Percentiles rank a stretch among this genome's conserved stretches.
phyloP scores from a whole-genome alignment of 1,140 invertebrate genomes.

The Odontomachus brunneus region DNA sequence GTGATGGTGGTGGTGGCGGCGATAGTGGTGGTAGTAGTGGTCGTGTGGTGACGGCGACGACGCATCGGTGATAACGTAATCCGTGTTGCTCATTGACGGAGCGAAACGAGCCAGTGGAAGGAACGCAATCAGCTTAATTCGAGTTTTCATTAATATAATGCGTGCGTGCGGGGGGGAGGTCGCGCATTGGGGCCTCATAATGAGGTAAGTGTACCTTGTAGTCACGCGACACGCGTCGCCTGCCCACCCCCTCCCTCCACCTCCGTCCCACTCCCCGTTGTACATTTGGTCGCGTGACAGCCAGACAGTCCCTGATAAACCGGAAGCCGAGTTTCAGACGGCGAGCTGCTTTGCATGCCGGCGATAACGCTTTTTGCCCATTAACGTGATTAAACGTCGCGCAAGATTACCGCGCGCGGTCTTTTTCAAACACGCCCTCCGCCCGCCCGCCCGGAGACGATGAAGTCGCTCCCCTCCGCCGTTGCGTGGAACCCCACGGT shows the following conservation, averaged over 20 bases:
- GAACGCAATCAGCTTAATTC: too few species aligned
- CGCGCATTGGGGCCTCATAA: slow-evolving; percentile 52
- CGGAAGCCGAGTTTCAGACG: slow-evolving; percentile 68
- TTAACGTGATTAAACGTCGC: slow-evolving; percentile 80
- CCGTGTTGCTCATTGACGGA: too few species aligned
- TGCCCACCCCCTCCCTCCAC: too few species aligned
- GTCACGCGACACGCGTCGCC: slow-evolving; percentile 70
- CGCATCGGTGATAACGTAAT: too few species aligned
- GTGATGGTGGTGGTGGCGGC: too few species aligned
- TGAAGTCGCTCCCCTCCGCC: slow-evolving; percentile 6
- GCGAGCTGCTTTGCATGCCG: slow-evolving; percentile 75
- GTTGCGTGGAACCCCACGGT: slow-evolving; percentile 11
- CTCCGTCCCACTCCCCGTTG: slow-evolving; percentile 41
- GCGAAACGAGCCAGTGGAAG: too few species aligned
- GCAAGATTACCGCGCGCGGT: not conserved
- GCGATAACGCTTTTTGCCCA: slow-evolving; percentile 80
- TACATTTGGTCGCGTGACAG: slow-evolving; percentile 75
- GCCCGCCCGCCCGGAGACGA: slow-evolving; percentile 9
- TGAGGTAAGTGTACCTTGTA: slow-evolving; percentile 72
- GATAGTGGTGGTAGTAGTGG: too few species aligned
- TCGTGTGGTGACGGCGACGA: too few species aligned
- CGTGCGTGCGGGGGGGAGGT: too few species aligned
- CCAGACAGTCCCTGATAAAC: slow-evolving; percentile 65
- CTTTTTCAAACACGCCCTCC: slow-evolving; percentile 65
- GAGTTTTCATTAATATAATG: too few species aligned